Percentiles rank a stretch among this genome's conserved stretches.
These are phyloP conservation scores for Oryzias sinensis DNA, from an alignment of 2,797 vertebrate genomes.

Conservation along the genomic window DNA sequence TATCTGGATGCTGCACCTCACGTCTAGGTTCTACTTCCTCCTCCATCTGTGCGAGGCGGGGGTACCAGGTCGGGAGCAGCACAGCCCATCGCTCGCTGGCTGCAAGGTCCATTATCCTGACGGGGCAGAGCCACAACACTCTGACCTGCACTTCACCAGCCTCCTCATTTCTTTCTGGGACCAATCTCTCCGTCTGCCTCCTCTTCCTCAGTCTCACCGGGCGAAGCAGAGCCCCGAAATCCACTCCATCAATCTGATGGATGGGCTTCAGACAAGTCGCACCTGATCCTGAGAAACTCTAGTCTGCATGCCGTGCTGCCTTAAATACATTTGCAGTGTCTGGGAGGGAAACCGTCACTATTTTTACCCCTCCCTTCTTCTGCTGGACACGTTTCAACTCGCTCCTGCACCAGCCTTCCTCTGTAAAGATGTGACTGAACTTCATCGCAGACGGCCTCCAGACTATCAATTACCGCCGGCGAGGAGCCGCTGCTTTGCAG, in stretches of 20 bases:
- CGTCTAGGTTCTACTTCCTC: constrained; percentile 54
- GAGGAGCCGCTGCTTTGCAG: constrained; percentile 72
- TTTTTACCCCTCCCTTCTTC: constrained; percentile 36
- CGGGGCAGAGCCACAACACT: constrained; percentile 61
- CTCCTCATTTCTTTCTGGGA: constrained; percentile 69
- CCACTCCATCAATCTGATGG: constrained; percentile 42
- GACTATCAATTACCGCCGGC: constrained; percentile 77
- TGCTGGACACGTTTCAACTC: constrained; percentile 66
- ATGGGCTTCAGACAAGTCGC: constrained; percentile 42
- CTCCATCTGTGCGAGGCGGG: constrained; percentile 64
- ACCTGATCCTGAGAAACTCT: constrained; percentile 21
- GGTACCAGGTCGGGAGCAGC: constrained; percentile 50
- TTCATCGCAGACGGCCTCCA: constrained; percentile 76
- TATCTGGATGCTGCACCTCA: constrained; percentile 60
- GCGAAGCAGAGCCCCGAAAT: constrained; percentile 38
- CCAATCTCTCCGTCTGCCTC: constrained; percentile 37
- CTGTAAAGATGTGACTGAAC: constrained; percentile 73
- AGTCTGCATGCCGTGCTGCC: constrained; percentile 26
- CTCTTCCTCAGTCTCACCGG: constrained; percentile 22
- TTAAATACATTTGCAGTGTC: constrained; percentile 21
- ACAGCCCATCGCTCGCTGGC: constrained; percentile 70
- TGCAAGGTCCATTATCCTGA: constrained; percentile 71
- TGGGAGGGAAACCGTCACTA: constrained; percentile 17
- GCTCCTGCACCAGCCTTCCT: constrained; percentile 22
- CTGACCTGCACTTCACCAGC: constrained; percentile 55